phyloP scores from a whole-genome alignment of 2,797 vertebrate species.

The Pachyuromys duprasi region DNA sequence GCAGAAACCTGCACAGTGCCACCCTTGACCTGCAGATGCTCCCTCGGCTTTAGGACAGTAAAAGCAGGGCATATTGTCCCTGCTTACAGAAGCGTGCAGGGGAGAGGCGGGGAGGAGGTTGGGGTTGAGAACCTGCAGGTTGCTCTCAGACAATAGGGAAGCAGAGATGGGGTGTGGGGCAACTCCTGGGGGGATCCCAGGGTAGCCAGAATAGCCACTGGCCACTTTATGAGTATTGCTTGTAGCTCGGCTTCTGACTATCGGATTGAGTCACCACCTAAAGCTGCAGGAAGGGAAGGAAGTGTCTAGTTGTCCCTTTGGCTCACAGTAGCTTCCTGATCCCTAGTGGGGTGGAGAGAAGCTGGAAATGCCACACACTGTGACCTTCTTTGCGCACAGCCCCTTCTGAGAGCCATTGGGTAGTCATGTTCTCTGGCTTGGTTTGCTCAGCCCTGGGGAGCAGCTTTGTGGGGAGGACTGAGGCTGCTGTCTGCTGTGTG shows the following conservation, averaged over 20 bases:
- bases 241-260: not conserved
- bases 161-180: too few relatives aligned
- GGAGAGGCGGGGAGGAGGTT: too few relatives aligned
- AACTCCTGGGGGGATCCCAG: not conserved
- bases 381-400: not conserved
- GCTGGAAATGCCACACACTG: not conserved
- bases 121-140: not conserved
- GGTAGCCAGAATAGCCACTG: not conserved
- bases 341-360: not conserved
- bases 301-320: constrained; percentile 42
- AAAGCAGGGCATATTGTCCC: not conserved
- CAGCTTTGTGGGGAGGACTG: not conserved
- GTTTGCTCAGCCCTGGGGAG: not conserved
- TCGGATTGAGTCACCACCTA: not conserved
- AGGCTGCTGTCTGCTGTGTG: too few relatives aligned
- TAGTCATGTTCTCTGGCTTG: not conserved
- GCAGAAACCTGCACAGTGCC: not conserved
- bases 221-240: not conserved
- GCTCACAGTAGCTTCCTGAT: constrained; percentile 62
- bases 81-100: not conserved
- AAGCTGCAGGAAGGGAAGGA: constrained; percentile 59
- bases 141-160: not conserved
- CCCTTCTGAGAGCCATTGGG: not conserved
- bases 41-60: not conserved
- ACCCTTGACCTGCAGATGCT: not conserved